phyloP scores from a whole-genome alignment of 2,888 invertebrate genomes.

The Drosophila cognata region DNA sequence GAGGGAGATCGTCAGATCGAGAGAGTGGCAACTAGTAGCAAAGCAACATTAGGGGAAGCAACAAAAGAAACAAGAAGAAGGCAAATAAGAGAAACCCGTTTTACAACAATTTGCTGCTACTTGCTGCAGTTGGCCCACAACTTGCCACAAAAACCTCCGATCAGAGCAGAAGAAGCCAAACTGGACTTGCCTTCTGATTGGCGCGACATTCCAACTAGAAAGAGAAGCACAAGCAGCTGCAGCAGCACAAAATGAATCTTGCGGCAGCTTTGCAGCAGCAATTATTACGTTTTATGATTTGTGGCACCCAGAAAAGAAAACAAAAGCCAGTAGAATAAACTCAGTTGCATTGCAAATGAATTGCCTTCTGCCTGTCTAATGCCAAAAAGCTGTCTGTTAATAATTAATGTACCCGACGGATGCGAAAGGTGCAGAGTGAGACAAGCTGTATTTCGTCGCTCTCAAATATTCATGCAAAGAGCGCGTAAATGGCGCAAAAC shows the following conservation, averaged over 20 bases:
- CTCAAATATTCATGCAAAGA: constrained; percentile 58
- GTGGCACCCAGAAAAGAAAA: constrained; percentile 28
- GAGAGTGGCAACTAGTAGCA: constrained; percentile 49
- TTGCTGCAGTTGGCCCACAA: constrained; percentile 59
- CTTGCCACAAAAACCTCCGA: constrained; percentile 38
- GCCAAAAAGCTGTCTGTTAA: constrained; percentile 51
- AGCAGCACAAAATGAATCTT: constrained; percentile 35
- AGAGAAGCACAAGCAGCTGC: constrained; percentile 4
- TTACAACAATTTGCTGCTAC: constrained; percentile 75
- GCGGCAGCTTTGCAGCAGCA: constrained; percentile 22
- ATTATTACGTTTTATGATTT: constrained; percentile 55
- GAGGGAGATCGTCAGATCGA: constrained; percentile 8
- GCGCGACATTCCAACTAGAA: constrained; percentile 72
- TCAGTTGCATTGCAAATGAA: constrained; percentile 49
- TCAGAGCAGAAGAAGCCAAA: constrained; percentile 51
- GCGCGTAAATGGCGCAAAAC: constrained; percentile 42
- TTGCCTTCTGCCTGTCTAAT: constrained; percentile 41
- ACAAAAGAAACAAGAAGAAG: constrained; percentile 48
- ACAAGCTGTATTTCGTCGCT: constrained; percentile 7
- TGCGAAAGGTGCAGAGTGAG: constrained; percentile 9
- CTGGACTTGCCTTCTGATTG: constrained; percentile 70
- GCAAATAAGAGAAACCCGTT: constrained; percentile 74
- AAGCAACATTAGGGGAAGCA: constrained; percentile 53
- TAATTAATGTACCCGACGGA: constrained; percentile 67
- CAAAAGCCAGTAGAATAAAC: not conserved